Conservation (phyloP, 2,888 invertebrate genomes). For the Raillietiella orientalis region DNA sequence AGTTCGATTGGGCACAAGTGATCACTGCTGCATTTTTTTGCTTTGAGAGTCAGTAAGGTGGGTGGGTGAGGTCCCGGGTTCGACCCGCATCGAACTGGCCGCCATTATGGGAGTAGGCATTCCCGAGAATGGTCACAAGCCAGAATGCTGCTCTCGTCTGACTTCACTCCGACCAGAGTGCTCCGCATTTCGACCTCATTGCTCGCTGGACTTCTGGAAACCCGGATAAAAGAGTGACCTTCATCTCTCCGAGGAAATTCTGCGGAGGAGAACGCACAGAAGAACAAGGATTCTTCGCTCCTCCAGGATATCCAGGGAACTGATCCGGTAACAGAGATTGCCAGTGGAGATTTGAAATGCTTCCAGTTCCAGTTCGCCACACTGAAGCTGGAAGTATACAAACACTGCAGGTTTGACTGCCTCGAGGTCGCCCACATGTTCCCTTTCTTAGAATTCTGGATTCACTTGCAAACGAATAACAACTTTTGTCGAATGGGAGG, state of each 20-base stretch:
- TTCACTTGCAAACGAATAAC: too few species aligned
- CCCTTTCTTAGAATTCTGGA: too few species aligned
- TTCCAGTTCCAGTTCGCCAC: constrained; percentile 40
- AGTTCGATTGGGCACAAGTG: constrained; percentile 32
- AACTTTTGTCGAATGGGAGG: too few species aligned
- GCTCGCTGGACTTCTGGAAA: constrained; percentile 38
- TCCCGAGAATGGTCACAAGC: constrained; percentile 34
- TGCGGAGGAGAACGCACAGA: constrained; percentile 32
- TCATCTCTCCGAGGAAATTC: too few species aligned
- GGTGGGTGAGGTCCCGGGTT: constrained; percentile 56
- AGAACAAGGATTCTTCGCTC: constrained; percentile 25
- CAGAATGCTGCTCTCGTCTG: constrained; percentile 41
- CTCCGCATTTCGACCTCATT: constrained; percentile 31
- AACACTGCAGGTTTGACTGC: constrained; percentile 38
- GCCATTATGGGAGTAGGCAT: constrained; percentile 41
- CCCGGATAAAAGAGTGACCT: constrained; percentile 17
- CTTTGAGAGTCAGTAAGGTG: constrained; percentile 13
- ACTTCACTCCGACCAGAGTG: constrained; percentile 36
- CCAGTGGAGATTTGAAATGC: constrained; percentile 33
- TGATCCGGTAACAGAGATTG: constrained; percentile 61
- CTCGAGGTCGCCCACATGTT: constrained; percentile 28
- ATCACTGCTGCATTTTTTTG: background rate
- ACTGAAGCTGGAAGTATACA: constrained; percentile 34
- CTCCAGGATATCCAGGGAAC: constrained; percentile 52
- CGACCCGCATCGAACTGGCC: constrained; percentile 32